Evolutionary conservation across 1,140 invertebrate genomes (phyloP), one percentile per base, ranked within the genome.

Genomic region (Stenopsyche tienmushanensis): DNA sequence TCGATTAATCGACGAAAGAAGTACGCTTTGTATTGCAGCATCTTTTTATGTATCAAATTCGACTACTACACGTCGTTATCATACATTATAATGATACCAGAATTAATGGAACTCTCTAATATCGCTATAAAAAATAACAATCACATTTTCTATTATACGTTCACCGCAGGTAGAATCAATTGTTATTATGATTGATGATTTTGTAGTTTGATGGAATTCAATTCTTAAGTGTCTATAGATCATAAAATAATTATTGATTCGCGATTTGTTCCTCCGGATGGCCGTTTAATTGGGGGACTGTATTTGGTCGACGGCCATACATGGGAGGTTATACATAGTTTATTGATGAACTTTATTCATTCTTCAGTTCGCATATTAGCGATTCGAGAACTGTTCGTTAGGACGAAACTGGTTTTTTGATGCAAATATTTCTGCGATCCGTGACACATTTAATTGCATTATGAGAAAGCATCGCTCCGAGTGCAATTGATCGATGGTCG

Each of bases 81-180:
- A 34, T 34, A 34, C 13, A 34, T 34, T 34, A 34, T 34, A 34
- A 34, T 34, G 29, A 34, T 34, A 34, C 5, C 29, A 34, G 29
- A 34, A 34, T 34, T 34, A 34, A 34, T 34, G 29, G 29, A 34
- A 34, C 29, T 34, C 29, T 34, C 29, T 34, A 34, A 34, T 34
- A 34, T 34, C 29, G 29, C n/a, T 17, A 25, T 53, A 25, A 23
- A 53, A 20, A 53, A 53, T 25, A 53, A 53, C 20, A 13, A 53
- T 23, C 50, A 53, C 50, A 53, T 53, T 53, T 53, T 53, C 50
- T 53, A 53, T 53, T 53, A 53, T 17, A 23, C 29, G 50, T 29
- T 34, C 50, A 23, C 50, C 50, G 25, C 50, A 10, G 23, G 50
- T 13, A 45, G 24, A 53, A 53, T 53, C 50, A 53, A 53, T 53